phyloP scores from a whole-genome alignment of 2,797 vertebrate genomes.

The Spinibarbus caldwelli region DNA sequence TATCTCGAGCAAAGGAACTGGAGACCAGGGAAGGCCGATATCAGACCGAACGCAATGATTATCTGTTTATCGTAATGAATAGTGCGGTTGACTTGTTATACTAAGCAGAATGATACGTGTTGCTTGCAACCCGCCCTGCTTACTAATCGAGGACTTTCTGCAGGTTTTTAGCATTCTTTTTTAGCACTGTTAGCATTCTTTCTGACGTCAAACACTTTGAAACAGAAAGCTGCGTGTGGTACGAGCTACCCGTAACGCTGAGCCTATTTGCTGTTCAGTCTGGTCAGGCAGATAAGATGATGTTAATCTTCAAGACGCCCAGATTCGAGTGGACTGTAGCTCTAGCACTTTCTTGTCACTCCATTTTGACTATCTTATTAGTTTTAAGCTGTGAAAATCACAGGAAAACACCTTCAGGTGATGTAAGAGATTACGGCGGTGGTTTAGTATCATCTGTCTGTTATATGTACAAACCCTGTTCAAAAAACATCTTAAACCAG shows the following conservation, averaged over 20 bases:
- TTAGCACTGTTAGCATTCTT: too few relatives aligned
- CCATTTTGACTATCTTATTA: neutral
- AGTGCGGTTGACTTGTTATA: neutral
- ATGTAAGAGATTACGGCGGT: neutral
- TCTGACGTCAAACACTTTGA: neutral
- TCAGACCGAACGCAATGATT: conserved; percentile 2
- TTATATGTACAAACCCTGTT: neutral
- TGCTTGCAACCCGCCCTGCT: neutral
- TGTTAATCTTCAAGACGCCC: neutral
- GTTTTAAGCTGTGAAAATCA: conserved; percentile 15
- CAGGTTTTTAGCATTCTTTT: neutral
- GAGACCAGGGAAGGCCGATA: conserved; percentile 20
- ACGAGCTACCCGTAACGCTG: neutral
- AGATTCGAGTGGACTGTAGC: conserved; percentile 3
- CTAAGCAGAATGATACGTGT: neutral
- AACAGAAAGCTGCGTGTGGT: neutral
- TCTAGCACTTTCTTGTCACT: neutral
- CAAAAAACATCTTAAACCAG: neutral
- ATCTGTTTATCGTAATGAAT: conserved; percentile 39
- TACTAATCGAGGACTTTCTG: neutral
- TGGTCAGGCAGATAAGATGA: conserved; percentile 30
- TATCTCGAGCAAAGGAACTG: conserved; percentile 14
- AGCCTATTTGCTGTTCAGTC: conserved; percentile 14
- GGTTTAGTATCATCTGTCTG: conserved; percentile 18
- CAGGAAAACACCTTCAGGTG: conserved; percentile 22